These are phyloP conservation scores for Latrodectus hesperus DNA, from an alignment of 2,888 invertebrate species.

Conservation along the genomic window DNA sequence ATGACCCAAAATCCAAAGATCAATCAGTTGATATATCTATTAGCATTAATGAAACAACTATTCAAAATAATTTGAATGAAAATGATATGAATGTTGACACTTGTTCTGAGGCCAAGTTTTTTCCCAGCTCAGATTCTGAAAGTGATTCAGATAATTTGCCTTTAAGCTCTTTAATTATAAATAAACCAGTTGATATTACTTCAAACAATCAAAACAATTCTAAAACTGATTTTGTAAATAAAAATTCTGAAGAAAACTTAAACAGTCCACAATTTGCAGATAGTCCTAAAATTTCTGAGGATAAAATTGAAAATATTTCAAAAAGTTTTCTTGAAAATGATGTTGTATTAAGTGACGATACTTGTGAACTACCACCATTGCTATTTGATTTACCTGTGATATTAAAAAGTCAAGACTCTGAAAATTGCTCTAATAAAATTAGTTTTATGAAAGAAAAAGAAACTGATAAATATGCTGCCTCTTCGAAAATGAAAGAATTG, in stretches of 20 bases:
- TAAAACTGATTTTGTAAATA: too few species aligned
- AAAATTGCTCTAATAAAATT: too few species aligned
- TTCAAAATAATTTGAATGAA: background rate
- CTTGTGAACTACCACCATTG: background rate
- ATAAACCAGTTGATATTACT: background rate
- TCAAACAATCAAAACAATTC: background rate
- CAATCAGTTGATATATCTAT: background rate
- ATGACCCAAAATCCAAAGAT: too few species aligned
- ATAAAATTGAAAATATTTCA: background rate
- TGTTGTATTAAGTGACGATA: background rate
- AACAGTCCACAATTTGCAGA: too few species aligned
- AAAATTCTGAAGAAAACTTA: too few species aligned
- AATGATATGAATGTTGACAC: background rate
- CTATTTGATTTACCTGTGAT: background rate
- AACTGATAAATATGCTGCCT: too few species aligned
- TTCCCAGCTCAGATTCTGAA: constrained; percentile 24
- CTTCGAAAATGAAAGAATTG: too few species aligned
- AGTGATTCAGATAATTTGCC: constrained; percentile 20
- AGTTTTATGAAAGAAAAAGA: too few species aligned
- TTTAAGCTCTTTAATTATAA: background rate
- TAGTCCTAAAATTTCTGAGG: too few species aligned
- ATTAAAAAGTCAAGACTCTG: too few species aligned
- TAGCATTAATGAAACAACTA: background rate
- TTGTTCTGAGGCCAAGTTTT: constrained; percentile 1
- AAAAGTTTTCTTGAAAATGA: background rate